phyloP scores from a whole-genome alignment of 2,797 vertebrate genomes.

The Galago senegalensis region DNA sequence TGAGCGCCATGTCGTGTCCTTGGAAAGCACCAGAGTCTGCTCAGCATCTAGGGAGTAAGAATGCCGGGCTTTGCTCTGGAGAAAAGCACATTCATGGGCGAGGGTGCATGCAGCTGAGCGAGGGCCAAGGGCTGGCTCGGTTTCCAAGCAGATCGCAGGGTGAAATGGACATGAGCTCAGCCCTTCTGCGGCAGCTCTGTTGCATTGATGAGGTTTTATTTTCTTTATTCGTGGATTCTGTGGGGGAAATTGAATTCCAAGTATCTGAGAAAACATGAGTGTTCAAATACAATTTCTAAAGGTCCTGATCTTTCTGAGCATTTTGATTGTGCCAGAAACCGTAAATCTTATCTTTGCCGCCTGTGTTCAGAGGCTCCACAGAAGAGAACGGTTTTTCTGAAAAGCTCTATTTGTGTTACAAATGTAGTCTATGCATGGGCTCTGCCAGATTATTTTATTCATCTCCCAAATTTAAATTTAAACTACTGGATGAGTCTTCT shows the following conservation, averaged over 20 bases:
- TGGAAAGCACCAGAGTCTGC: slow-evolving; percentile 2
- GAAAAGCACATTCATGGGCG: neutral
- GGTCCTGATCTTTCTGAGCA: neutral
- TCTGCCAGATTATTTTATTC: slow-evolving; percentile 16
- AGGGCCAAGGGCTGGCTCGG: neutral
- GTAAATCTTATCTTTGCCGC: neutral
- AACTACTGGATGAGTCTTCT: neutral
- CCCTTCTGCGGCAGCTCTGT: neutral
- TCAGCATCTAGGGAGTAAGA: neutral
- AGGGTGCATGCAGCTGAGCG: neutral
- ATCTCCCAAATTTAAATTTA: slow-evolving; percentile 51
- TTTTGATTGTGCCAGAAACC: neutral
- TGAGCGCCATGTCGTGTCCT: neutral
- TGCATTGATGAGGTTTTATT: neutral
- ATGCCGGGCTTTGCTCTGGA: neutral
- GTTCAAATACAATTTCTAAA: neutral
- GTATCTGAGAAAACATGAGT: neutral
- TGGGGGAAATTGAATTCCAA: slow-evolving; percentile 40
- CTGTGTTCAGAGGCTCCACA: neutral
- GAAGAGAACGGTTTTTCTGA: neutral
- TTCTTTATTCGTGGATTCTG: slow-evolving; percentile 13
- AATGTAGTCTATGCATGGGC: neutral
- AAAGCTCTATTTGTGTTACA: neutral
- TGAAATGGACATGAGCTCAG: slow-evolving; percentile 40
- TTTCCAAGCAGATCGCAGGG: neutral